Evolutionary conservation across 2,113 vertebrate genomes (phyloP), one percentile per base, ranked within the genome.

Genomic region (Lathamus discolor): DNA sequence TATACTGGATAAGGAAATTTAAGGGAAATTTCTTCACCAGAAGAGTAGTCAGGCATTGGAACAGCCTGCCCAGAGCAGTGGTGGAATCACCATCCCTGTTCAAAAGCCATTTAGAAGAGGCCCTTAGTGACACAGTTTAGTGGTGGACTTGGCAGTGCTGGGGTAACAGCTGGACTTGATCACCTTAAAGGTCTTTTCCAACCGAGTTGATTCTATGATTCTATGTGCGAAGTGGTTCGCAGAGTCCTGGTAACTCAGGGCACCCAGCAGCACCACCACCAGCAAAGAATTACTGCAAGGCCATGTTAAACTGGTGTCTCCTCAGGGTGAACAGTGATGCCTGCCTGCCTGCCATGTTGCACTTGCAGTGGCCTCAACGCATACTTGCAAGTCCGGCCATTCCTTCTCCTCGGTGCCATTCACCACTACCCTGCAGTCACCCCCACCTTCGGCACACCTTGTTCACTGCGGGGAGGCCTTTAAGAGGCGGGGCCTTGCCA

Each of bases 341-440:
- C 27, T 27, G 3, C 49, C 31, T 27, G 4, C 9, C 23, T 5
- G 10, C 14, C 39, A 7, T 7, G 10, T 37, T 1, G 13, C 18
- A 14, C 18, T 24, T 4, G 27, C 49, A 9, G 39, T 52, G 20
- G 13, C 19, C 31, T 11, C 35, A 22, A 28, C 27, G 33, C 20
- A 11, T 49, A 3, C 57, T 25, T 31, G n/a, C 20, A n/a, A 13
- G 9, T 14, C 33, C 20, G 2, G 33, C 20, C 55, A 9, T 7
- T 20, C 55, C 11, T 18, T 4, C 15, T 7, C 57, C 23, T 0
- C 23, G 4, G 3, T 0, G 4, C 27, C 23, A 0, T 5, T 27
- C 33, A n/a, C 33, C 33, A n/a, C 20, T 7, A n/a, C 20, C 20
- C 13, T 7, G 13, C 33, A 13, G 13, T 8, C 6, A 9, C 8